Conservation (phyloP, 1,140 invertebrate genomes). For the Conus ventricosus region DNA sequence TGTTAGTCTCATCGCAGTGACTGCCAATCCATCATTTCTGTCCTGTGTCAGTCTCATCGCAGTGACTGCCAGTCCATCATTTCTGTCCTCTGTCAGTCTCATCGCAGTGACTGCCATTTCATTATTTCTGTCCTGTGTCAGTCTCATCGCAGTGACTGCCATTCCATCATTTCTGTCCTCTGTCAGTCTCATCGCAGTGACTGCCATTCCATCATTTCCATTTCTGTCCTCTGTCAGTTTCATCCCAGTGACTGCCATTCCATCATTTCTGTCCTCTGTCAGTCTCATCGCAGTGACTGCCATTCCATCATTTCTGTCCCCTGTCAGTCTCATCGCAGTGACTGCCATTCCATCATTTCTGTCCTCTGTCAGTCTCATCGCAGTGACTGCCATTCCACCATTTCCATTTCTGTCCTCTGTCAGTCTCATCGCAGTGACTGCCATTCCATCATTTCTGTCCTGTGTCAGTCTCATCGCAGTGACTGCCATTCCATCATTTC, state of each 20-base stretch:
- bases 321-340: constrained; percentile 61
- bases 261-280: not conserved
- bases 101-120: constrained; percentile 35
- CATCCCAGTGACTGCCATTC: constrained; percentile 45
- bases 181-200: constrained; percentile 59
- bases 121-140: constrained; percentile 26
- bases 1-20: constrained; percentile 59
- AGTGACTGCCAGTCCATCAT: not conserved
- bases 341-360: not conserved
- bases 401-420: not conserved
- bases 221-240: constrained; percentile 50
- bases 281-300: constrained; percentile 59
- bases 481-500: not conserved
- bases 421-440: constrained; percentile 59
- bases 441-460: not conserved
- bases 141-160: constrained; percentile 55
- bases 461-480: constrained; percentile 58
- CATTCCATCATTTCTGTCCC: not conserved
- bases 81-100: constrained; percentile 50
- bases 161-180: not conserved
- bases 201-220: not conserved
- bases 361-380: constrained; percentile 57
- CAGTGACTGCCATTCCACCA: no score
- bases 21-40: not conserved
- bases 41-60: constrained; percentile 57